Percentiles rank a stretch among this genome's conserved stretches.
Conservation (phyloP, 2,888 invertebrate species). For the Mimachlamys varia region DNA sequence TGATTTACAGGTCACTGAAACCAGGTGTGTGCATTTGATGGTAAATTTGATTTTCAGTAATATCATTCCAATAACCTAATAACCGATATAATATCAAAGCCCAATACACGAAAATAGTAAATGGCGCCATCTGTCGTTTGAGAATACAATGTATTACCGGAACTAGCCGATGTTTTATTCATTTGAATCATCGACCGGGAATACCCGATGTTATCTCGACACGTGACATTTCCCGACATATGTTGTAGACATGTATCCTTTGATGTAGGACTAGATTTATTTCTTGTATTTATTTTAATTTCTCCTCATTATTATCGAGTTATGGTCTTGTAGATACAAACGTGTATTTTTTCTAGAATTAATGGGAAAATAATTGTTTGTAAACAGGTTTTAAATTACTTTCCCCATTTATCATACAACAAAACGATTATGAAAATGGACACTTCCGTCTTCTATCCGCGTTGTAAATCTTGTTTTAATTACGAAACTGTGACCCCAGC, state of each 20-base stretch:
- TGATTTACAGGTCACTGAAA: too few relatives aligned
- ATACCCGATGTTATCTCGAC: neutral
- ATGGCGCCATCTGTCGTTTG: too few relatives aligned
- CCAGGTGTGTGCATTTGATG: too few relatives aligned
- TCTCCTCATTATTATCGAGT: neutral
- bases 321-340: neutral
- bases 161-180: neutral
- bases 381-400: neutral
- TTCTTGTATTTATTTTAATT: neutral
- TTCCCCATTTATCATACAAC: neutral
- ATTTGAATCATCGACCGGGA: neutral
- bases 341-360: neutral
- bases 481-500: neutral
- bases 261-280: neutral
- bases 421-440: neutral
- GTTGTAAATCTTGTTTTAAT: neutral
- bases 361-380: constrained; percentile 1
- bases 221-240: neutral
- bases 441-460: neutral
- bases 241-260: neutral
- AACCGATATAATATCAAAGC: too few relatives aligned
- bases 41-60: too few relatives aligned
- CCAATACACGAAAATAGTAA: too few relatives aligned
- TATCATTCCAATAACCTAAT: too few relatives aligned
- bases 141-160: neutral